phyloP scores from a whole-genome alignment of 2,113 vertebrate genomes.

The Urocynchramus pylzowi region DNA sequence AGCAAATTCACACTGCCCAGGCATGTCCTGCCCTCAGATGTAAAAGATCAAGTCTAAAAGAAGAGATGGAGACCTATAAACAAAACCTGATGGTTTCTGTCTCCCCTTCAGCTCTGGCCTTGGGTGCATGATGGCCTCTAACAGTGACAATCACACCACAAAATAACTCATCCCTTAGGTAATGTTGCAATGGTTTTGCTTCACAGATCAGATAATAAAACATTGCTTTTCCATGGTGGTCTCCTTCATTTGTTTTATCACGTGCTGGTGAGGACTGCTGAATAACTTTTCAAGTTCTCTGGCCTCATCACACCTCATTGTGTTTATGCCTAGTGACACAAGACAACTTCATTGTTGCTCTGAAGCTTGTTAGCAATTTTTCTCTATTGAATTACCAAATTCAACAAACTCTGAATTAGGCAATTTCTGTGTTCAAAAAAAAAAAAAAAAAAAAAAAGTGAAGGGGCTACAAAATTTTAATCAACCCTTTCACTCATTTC shows the following conservation, averaged over 20 bases:
- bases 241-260: neutral
- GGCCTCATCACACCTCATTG: neutral
- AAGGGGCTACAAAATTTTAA: neutral
- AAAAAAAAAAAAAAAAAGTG: neutral
- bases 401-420: neutral
- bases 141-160: neutral
- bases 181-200: neutral
- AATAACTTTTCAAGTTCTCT: neutral
- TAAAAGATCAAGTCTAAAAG: neutral
- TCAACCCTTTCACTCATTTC: neutral
- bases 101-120: neutral
- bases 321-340: neutral
- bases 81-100: neutral
- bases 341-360: neutral
- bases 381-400: neutral
- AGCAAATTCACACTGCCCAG: neutral
- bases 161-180: no score
- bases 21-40: neutral
- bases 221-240: neutral
- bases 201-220: neutral
- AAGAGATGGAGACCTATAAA: neutral
- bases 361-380: neutral
- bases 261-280: neutral
- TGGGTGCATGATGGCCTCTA: no score
- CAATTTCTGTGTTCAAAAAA: neutral